Conservation (phyloP, 2,113 vertebrate genomes). For the Galemys pyrenaicus region DNA sequence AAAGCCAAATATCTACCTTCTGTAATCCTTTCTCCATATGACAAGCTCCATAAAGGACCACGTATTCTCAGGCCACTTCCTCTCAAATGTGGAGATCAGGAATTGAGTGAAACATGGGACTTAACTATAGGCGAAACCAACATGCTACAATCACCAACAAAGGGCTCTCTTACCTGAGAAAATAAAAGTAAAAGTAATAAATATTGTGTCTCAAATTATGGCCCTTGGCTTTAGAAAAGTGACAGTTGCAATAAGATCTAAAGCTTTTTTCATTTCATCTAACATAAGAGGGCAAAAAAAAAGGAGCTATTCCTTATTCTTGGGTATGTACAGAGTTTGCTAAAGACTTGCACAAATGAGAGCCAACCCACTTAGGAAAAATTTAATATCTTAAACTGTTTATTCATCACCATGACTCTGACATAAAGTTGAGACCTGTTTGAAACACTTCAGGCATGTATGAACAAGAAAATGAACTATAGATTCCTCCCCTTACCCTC, state of each 20-base stretch:
- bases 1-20: neutral
- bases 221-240: neutral
- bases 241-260: neutral
- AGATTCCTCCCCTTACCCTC: neutral
- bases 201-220: neutral
- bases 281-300: neutral
- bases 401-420: neutral
- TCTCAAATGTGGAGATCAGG: neutral
- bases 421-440: neutral
- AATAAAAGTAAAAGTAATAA: neutral
- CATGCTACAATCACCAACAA: neutral
- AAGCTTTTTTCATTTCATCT: neutral
- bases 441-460: neutral
- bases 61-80: neutral
- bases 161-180: neutral
- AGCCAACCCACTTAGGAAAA: constrained; percentile 20
- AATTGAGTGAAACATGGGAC: neutral
- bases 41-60: neutral
- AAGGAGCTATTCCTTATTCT: neutral
- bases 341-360: constrained; percentile 30
- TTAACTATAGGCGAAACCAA: neutral
- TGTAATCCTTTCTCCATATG: neutral
- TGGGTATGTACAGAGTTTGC: neutral
- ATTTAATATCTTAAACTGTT: constrained; percentile 1
- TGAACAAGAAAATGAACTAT: neutral